Base-by-base conservation (phyloP, 2,888 invertebrate genomes). In the Apoda limacodes region DNA sequence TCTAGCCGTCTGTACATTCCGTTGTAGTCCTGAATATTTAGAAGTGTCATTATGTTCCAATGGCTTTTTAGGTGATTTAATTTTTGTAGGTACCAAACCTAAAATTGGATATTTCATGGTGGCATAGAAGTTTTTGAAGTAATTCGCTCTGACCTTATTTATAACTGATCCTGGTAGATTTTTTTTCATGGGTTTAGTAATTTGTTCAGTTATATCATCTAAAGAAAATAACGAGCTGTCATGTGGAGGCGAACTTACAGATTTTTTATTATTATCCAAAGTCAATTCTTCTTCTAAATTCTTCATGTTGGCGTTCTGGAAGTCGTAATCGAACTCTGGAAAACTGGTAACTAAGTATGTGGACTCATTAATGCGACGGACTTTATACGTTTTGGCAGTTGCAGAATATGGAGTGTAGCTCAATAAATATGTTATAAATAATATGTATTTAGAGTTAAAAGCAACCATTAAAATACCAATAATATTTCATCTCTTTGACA, bases 321-420 rank as follows among this genome's bases (percentile, higher is more conserved):
- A 45, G 13, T 47, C 49, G 31, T 51, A 48, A 15, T 65, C 59
- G 11, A 48, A 39, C 28, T 68, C 66, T 22, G 68, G 62, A 11
- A 62, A 42, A 35, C 50, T 59, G 4, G 65, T 72, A 3, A 78
- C 72, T 27, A 78, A 42, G 34, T 63, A 76, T 1, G 65, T 51
- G 1, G 69, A 54, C 17, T 64, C 60, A 45, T 75, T 74, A 9
- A 78, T 39, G 9, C 65, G 62, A 9, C 51, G 58, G 6, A 78
- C 71, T 55, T 68, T 60, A 39, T 65, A 78, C 3, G 71, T 71
- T 47, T 63, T 66, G 2, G 64, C 52, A 41, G 61, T 50, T 21
- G 41, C 47, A 13, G 58, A 48, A 39, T 50, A 50, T 25, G 49
- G 46, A 32, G 55, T 47, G 35, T 57, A 58, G 32, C 44, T 52